These are phyloP conservation scores for Neodiprion pinetum DNA, from an alignment of 1,140 invertebrate genomes.

Conservation along the genomic window DNA sequence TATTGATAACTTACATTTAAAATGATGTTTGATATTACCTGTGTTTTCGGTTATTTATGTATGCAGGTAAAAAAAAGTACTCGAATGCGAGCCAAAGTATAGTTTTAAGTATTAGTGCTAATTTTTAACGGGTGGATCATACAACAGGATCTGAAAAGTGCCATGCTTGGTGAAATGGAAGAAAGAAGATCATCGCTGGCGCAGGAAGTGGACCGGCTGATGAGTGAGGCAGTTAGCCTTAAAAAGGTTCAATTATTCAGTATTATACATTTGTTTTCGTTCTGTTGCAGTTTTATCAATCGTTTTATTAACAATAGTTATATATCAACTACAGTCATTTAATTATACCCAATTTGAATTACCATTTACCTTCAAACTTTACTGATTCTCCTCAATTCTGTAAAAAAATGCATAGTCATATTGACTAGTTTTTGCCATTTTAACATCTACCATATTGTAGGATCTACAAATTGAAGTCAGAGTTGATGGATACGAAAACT, in stretches of 20 bases:
- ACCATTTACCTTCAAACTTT: slow-evolving; percentile 19
- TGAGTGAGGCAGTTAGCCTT: slow-evolving; percentile 35
- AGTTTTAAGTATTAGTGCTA: background rate
- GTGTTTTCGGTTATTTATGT: background rate
- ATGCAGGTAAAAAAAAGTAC: slow-evolving; percentile 1
- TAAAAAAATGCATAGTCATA: too few species aligned
- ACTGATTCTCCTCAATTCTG: background rate
- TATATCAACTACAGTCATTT: slow-evolving; percentile 15
- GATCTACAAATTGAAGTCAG: slow-evolving; percentile 39
- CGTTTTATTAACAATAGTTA: slow-evolving; percentile 12
- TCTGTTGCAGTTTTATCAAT: background rate
- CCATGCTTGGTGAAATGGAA: slow-evolving; percentile 48
- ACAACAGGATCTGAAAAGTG: slow-evolving; percentile 38
- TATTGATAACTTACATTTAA: background rate
- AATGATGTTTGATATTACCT: background rate
- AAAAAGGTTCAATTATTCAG: slow-evolving; percentile 31
- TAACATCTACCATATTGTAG: slow-evolving; percentile 14
- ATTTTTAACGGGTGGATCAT: slow-evolving; percentile 4
- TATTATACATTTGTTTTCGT: slow-evolving; percentile 10
- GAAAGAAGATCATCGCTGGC: slow-evolving; percentile 37
- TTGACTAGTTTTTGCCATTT: background rate
- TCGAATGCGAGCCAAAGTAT: background rate
- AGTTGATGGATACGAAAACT: slow-evolving; percentile 35
- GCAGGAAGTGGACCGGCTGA: slow-evolving; percentile 36
- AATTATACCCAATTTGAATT: background rate